Evolutionary conservation across 1,140 invertebrate genomes (phyloP), one percentile per base, ranked within the genome.

Genomic region (Apis laboriosa): DNA sequence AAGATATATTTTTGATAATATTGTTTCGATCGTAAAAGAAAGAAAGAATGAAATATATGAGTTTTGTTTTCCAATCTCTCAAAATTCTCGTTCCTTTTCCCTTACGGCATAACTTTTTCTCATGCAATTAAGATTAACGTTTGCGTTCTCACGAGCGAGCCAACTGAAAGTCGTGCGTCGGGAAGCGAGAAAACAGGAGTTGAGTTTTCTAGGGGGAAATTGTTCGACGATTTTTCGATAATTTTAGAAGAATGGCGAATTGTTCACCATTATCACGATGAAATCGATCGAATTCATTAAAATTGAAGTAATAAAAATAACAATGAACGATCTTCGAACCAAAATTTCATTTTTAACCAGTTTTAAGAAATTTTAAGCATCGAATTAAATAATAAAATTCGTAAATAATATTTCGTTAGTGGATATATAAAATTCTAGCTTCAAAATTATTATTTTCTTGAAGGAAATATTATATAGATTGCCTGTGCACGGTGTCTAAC

Each of bases 51-150:
- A 76, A 13, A n/a, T 9, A 19, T 13, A 1, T 7, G 17, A 13
- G 55, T 8, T 43, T 34, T 12, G 11, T 43, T n/a, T 55, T 43
- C 11, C 53, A n/a, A 19, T 7, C 7, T 58, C 55, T 64, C 19
- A 43, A 51, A 73, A 61, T 17, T 56, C 34, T 28, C 55, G n/a
- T 17, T 15, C 3, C 12, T 34, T 67, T 67, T 34, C 51, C 63
- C 75, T n/a, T 24, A 21, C 13, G 9, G 60, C 15, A 24, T 76
- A 51, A 74, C 58, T 81, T 81, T 66, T 76, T 81, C 79, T 51
- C 79, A 81, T 55, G 79, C 63, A 81, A 81, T 81, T 81, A 81
- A 67, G 79, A 81, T 76, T 81, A 81, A 76, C 61, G 72, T 58
- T 51, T 55, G 28, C 72, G 79, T 81, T 81, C 79, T 58, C 79